phyloP scores from a whole-genome alignment of 1,140 invertebrate genomes.

The Psilanteris sp. region DNA sequence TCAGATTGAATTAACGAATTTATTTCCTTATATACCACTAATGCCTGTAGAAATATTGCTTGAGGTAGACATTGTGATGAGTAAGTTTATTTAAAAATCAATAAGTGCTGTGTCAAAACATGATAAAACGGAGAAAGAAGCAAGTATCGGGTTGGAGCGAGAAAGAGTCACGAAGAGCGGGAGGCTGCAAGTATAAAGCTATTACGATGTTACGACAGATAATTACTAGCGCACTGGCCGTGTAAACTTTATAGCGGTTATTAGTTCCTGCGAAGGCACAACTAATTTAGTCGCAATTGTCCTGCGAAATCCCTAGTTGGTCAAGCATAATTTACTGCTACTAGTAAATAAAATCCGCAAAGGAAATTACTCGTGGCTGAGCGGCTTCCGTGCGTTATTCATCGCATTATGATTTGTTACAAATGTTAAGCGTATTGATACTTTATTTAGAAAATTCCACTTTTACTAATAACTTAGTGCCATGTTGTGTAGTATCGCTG shows the following conservation, averaged over 20 bases:
- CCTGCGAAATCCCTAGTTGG: conserved; percentile 66
- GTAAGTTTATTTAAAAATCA: conserved; percentile 41
- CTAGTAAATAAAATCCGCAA: conserved; percentile 61
- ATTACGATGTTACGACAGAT: conserved; percentile 67
- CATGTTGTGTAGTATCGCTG: too few species aligned
- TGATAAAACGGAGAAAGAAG: neutral
- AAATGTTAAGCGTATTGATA: conserved; percentile 27
- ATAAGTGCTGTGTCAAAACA: conserved; percentile 28
- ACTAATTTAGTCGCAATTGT: conserved; percentile 68
- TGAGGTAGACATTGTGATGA: too few species aligned
- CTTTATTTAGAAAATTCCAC: conserved; percentile 12
- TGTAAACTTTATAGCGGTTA: conserved; percentile 69
- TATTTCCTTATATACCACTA: too few species aligned
- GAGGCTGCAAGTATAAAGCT: conserved; percentile 62
- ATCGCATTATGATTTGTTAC: conserved; percentile 41
- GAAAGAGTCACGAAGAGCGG: conserved; percentile 17
- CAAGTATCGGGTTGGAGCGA: neutral
- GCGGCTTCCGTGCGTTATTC: conserved; percentile 45
- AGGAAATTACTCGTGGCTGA: conserved; percentile 53
- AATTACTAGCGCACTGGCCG: conserved; percentile 65
- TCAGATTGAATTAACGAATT: too few species aligned
- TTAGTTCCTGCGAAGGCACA: conserved; percentile 65
- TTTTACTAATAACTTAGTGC: too few species aligned
- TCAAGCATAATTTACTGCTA: conserved; percentile 61
- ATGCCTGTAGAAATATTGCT: too few species aligned